Evolutionary conservation across 2,888 invertebrate species (phyloP).

Genomic region (Microchrysa polita): DNA sequence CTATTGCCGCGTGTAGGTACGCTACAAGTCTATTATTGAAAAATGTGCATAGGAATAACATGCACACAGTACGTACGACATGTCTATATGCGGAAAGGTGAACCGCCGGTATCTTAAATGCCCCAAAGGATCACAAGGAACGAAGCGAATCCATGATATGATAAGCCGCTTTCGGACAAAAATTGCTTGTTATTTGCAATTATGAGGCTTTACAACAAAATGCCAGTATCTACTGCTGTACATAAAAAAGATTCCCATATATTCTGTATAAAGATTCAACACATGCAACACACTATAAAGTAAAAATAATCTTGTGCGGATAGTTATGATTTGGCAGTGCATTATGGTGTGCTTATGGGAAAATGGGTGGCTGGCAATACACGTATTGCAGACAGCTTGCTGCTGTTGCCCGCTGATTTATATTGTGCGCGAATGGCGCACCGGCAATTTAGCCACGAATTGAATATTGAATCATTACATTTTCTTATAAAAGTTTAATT

Average conservation of each 20-base stretch:
- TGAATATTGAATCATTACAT: constrained; percentile 40
- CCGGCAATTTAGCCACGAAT: constrained; percentile 33
- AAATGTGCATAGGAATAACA: constrained; percentile 10
- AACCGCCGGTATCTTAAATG: no score
- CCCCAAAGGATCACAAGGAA: no score
- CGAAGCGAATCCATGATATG: not conserved
- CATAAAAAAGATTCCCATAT: no score
- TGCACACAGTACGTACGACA: not conserved
- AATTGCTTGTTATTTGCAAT: constrained; percentile 43
- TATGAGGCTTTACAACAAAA: constrained; percentile 17
- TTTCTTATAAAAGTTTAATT: constrained; percentile 41
- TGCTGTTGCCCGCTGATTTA: not conserved
- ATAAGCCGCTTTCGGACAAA: constrained; percentile 3
- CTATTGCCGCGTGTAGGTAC: constrained; percentile 11
- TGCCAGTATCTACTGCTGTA: not conserved
- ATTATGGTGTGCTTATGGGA: constrained; percentile 37
- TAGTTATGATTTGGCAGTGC: constrained; percentile 2
- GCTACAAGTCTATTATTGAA: constrained; percentile 17
- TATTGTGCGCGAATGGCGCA: constrained; percentile 29
- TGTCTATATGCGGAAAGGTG: no score
- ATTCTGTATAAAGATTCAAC: not conserved
- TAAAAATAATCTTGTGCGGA: not conserved
- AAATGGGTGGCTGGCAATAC: constrained; percentile 27
- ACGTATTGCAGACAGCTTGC: not conserved
- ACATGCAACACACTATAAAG: not conserved